Evolutionary conservation across 2,797 vertebrate species (phyloP).

Genomic region (Pipistrellus nathusii): DNA sequence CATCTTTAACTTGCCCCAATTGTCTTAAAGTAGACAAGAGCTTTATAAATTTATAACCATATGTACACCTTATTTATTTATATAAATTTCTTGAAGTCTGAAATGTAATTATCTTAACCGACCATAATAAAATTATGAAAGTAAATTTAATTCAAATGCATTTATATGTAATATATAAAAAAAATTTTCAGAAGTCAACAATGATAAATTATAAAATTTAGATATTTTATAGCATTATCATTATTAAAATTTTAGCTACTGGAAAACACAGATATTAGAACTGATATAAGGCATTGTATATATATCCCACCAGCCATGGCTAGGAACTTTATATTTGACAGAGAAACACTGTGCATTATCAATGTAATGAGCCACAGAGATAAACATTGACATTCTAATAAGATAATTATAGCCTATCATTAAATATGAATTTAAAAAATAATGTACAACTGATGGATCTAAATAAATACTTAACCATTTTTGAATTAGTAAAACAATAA

Average conservation of each 20-base stretch:
- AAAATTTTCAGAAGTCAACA: not conserved
- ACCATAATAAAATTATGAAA: not conserved
- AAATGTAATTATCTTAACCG: slow-evolving; percentile 13
- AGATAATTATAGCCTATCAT: not conserved
- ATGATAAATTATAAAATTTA: not conserved
- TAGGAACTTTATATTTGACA: not conserved
- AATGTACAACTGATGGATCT: not conserved
- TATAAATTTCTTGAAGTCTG: not conserved
- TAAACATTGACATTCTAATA: not conserved
- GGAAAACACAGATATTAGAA: not conserved
- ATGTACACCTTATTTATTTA: not conserved
- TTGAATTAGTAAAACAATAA: not conserved
- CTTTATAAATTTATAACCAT: not conserved
- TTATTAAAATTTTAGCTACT: not conserved
- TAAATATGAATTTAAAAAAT: not conserved
- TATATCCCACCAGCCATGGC: not conserved
- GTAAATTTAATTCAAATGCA: not conserved
- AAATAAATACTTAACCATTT: not conserved
- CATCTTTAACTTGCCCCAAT: not conserved
- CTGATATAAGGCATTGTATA: not conserved
- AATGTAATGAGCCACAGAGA: not conserved
- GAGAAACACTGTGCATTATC: not conserved
- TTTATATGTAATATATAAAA: not conserved
- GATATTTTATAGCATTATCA: not conserved
- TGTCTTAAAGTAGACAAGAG: not conserved